A percentile compares a stretch with the other conserved stretches of the same genome.
These are phyloP conservation scores for Panthera uncia DNA, from an alignment of 2,113 vertebrate genomes.

Conservation along the genomic window DNA sequence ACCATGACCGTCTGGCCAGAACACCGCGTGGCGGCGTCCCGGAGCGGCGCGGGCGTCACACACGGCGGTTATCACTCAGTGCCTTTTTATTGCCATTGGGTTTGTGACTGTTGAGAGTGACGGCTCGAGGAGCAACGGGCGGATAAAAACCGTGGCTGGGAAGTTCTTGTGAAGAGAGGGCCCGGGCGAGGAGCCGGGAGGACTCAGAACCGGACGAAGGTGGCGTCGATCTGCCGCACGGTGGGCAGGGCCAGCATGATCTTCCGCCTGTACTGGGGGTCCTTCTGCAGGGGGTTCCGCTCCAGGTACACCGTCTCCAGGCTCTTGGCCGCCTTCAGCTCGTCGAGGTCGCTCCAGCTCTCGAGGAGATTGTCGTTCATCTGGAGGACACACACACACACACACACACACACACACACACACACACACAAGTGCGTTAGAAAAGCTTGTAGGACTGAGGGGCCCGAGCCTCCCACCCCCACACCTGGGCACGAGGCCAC, in stretches of 20 bases:
- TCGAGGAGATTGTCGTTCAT: slow-evolving; percentile 99
- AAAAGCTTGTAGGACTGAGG: not conserved
- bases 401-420: not conserved
- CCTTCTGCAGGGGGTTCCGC: slow-evolving; percentile 96
- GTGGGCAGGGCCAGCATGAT: slow-evolving; percentile 96
- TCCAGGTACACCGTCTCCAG: slow-evolving; percentile 98
- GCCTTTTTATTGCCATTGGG: slow-evolving; percentile 77
- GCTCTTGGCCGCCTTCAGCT: slow-evolving; percentile 93
- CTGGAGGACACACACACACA: slow-evolving; percentile 81
- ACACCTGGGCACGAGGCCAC: not conserved
- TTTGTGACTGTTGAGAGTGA: slow-evolving; percentile 70
- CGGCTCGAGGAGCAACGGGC: slow-evolving; percentile 72
- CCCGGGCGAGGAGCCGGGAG: not conserved
- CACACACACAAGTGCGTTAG: not conserved
- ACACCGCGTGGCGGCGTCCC: slow-evolving; percentile 71
- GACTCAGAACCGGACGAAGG: slow-evolving; percentile 95
- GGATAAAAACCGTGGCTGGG: slow-evolving; percentile 73
- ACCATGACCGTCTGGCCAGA: not conserved
- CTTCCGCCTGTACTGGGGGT: slow-evolving; percentile 97
- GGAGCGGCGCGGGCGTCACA: slow-evolving; percentile 68
- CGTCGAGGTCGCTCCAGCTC: slow-evolving; percentile 97
- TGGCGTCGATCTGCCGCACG: slow-evolving; percentile 97
- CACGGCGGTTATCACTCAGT: slow-evolving; percentile 65
- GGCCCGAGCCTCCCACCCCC: not conserved
- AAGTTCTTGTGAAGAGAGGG: slow-evolving; percentile 11